These are phyloP conservation scores for Atrichornis clamosus DNA, from an alignment of 2,113 vertebrate species.

Conservation along the genomic window DNA sequence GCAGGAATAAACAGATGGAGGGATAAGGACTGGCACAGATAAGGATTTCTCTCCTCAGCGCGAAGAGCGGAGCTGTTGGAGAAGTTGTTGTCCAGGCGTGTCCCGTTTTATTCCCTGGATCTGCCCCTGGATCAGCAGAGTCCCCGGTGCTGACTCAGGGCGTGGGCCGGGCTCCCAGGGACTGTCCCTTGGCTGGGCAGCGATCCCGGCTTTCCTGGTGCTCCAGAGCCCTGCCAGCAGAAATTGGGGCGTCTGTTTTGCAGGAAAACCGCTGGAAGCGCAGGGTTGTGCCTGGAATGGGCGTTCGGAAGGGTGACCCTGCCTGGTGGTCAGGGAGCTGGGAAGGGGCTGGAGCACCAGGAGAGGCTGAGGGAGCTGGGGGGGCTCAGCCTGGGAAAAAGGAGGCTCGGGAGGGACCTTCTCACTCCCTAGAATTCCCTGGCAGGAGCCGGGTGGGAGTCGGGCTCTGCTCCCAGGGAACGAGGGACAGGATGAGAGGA, in stretches of 20 bases:
- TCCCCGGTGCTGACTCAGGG: background rate
- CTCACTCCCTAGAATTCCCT: background rate
- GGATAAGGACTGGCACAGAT: background rate
- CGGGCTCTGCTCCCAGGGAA: background rate
- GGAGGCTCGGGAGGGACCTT: background rate
- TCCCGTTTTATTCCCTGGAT: background rate
- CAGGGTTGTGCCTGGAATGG: accelerated
- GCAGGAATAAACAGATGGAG: background rate
- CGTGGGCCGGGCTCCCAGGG: background rate
- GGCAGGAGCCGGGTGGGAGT: background rate
- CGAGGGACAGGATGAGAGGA: background rate
- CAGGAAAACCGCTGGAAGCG: background rate
- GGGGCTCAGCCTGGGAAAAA: background rate
- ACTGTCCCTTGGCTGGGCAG: background rate
- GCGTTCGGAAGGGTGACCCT: background rate
- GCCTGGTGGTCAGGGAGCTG: background rate
- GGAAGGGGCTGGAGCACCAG: background rate
- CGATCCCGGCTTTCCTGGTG: background rate
- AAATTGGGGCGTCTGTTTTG: accelerated
- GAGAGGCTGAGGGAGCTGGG: background rate
- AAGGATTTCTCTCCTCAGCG: background rate
- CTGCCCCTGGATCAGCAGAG: background rate
- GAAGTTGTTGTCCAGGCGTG: background rate
- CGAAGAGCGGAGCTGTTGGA: background rate
- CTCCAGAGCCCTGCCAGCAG: background rate